phyloP scores from a whole-genome alignment of 1,140 invertebrate species.

The Drosophila hydei region DNA sequence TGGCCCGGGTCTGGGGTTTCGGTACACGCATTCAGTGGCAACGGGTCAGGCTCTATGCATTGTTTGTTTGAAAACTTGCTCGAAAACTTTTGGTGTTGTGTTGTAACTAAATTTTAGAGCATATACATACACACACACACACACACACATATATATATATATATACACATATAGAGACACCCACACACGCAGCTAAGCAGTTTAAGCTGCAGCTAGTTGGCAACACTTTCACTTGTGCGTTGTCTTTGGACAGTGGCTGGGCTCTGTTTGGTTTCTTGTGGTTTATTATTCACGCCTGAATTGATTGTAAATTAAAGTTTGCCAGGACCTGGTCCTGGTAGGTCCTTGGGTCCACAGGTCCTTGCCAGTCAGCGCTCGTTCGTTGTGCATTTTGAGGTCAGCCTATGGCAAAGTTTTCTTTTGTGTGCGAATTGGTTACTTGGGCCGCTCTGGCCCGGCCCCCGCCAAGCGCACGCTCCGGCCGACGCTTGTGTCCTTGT shows the following conservation, averaged over 20 bases:
- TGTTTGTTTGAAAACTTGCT: slow-evolving; percentile 66
- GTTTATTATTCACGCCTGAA: slow-evolving; percentile 84
- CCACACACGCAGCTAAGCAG: slow-evolving; percentile 1
- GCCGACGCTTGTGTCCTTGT: slow-evolving; percentile 15
- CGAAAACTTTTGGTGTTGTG: slow-evolving; percentile 72
- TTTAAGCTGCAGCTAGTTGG: slow-evolving; percentile 36
- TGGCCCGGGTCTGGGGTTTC: slow-evolving; percentile 21
- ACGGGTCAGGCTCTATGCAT: slow-evolving; percentile 15
- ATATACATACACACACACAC: slow-evolving; percentile 26
- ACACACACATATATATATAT: slow-evolving; percentile 7
- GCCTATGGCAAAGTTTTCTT: slow-evolving; percentile 82
- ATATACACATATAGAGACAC: not conserved
- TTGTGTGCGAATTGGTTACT: slow-evolving; percentile 61
- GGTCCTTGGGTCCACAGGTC: slow-evolving; percentile 16
- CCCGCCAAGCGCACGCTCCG: slow-evolving; percentile 11
- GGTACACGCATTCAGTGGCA: slow-evolving; percentile 12
- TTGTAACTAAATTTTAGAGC: slow-evolving; percentile 76
- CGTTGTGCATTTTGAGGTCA: slow-evolving; percentile 80
- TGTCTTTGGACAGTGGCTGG: slow-evolving; percentile 33
- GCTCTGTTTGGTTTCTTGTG: slow-evolving; percentile 82
- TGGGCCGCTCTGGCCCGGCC: slow-evolving; percentile 27
- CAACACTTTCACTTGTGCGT: slow-evolving; percentile 75
- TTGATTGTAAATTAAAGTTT: slow-evolving; percentile 84
- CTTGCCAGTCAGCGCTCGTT: slow-evolving; percentile 16
- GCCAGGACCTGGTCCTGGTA: slow-evolving; percentile 28